These are phyloP conservation scores for Sarotherodon lohbergeri DNA, from an alignment of 2,113 vertebrate genomes.

Conservation along the genomic window DNA sequence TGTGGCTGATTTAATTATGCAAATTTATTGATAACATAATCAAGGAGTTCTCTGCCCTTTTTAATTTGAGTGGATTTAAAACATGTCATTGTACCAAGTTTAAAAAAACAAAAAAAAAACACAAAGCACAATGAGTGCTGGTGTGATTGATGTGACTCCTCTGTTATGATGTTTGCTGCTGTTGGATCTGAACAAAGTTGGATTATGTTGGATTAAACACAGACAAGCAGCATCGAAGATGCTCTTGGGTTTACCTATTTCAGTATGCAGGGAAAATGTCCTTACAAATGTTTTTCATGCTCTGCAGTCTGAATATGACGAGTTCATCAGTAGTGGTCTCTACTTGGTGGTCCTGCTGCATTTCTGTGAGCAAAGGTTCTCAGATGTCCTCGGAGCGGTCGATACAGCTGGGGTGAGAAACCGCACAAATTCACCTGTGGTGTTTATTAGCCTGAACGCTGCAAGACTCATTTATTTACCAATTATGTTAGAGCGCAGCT, in stretches of 20 bases:
- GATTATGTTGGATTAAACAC: background rate
- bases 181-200: background rate
- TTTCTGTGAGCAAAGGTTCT: slow-evolving; percentile 95
- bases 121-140: background rate
- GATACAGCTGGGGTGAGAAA: slow-evolving; percentile 88
- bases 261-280: background rate
- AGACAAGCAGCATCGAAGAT: background rate
- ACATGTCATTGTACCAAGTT: background rate
- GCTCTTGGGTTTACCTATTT: background rate
- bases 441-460: background rate
- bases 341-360: slow-evolving; percentile 96
- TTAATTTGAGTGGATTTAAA: background rate
- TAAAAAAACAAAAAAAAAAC: background rate
- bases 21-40: background rate
- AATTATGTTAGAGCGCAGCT: background rate
- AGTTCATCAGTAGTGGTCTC: slow-evolving; percentile 97
- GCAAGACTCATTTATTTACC: background rate
- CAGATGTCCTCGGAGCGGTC: slow-evolving; percentile 89
- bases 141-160: background rate
- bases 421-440: background rate
- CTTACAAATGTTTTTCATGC: background rate
- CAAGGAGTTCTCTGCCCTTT: background rate
- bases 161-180: background rate
- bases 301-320: slow-evolving; percentile 89
- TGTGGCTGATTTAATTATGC: background rate